Evolutionary conservation across 2,113 vertebrate species (phyloP), one percentile per base, ranked within the genome.

Genomic region (Callorhinus ursinus): DNA sequence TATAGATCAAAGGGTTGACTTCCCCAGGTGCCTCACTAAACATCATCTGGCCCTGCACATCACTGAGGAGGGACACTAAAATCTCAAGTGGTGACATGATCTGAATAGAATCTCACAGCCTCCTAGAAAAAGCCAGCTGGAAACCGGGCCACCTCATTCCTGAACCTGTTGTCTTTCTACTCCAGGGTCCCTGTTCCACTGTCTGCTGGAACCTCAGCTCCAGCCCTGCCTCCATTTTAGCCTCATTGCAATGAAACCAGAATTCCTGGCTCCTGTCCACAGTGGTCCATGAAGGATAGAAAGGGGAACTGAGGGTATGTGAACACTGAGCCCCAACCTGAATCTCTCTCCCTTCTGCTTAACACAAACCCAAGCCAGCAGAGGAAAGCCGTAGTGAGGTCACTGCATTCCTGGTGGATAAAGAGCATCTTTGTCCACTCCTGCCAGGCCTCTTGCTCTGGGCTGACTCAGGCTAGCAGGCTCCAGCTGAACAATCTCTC

Each of bases 391-490:
- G 92, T 31, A 7, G 51, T 92, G 94, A 97, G 95, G 97, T 98
- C 98, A 96, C 80, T 42, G 24, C 95, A 96, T 97, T 97, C 93
- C 93, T 98, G 59, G 53, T 1, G 67, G 83, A 97, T 79, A 95
- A 95, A 98, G 87, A 95, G 11, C 1, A 57, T 80, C 97, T 98
- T 93, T 98, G 97, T 98, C 86, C 86, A 12, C 57, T 77, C 72
- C 87, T 76, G 72, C 86, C 88, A 95, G 96, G 59, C 88, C 92
- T 67, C 96, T 88, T 88, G 71, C 91, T 97, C 93, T 1, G 0
- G 42, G 79, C 84, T 81, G 84, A 88, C 88, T 84, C 80, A 19
- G 77, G 93, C 95, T 93, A 90, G 88, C 28, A 3, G 86, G 63
- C 81, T 49, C 71, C 51, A 67, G 67, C 77, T 88, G 81, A 88